Evolutionary conservation across 1,140 invertebrate species (phyloP), one percentile per base, ranked within the genome.

Genomic region (Orius insidiosus): DNA sequence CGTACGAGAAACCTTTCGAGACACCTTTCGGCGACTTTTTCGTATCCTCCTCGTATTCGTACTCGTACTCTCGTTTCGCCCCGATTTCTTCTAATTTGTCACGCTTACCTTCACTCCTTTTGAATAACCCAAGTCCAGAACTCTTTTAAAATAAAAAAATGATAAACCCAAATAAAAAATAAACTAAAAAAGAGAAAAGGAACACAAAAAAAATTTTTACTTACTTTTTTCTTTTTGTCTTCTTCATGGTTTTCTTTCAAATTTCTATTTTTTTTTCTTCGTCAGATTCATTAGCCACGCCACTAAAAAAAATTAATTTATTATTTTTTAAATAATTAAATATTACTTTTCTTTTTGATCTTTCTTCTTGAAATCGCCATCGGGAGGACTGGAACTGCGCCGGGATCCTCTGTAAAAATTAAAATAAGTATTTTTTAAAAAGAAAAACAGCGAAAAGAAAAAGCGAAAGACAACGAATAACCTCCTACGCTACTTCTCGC

Each of bases 241-340:
- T n/a, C 8, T 38, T 50, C 35, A 37, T 45, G 38, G 13, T 45
- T 35, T 48, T 24, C 14, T 42, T 44, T 13, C 56, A 65, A 61
- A 54, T 63, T 62, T 51, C 47, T 57, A 58, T 59, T 66, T 56
- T 72, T 56, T 72, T 71, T 53, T 72, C 68, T 47, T 52, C 50
- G 43, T 56, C 52, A 7, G 34, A 33, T 45, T 50, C 51, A 37
- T 52, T 52, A 13, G 39, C 9, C 8, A 48, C 35, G 24, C 51
- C 51, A 32, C 51, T 52, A 33, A 15, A 64, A 42, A 67, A 40
- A 36, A 36, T 5, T 36, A 6, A 33, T 33, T n/a, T 33, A n/a
- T 33, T 33, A 33, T n/a, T n/a, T 36, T 36, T 36, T 36, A 36
- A 36, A 36, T 36, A 15, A 36, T 36, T n/a, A 36, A 11, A 4